Evolutionary conservation across 2,888 invertebrate species (phyloP).

Genomic region (Lasius platythorax): DNA sequence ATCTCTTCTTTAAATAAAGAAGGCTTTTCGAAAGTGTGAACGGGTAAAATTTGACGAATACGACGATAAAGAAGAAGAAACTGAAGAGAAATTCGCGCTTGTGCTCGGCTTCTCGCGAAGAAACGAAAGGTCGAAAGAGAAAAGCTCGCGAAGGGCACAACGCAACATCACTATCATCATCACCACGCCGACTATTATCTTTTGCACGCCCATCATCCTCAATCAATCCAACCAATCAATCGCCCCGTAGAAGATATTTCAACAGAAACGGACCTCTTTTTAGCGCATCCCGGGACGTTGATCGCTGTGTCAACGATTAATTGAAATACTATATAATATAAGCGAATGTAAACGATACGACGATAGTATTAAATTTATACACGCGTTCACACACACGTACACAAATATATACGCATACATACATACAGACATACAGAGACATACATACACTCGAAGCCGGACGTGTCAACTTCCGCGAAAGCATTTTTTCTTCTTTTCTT

Average conservation of each 20-base stretch:
- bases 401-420: neutral
- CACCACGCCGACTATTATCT: constrained; percentile 26
- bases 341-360: constrained; percentile 78
- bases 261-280: constrained; percentile 74
- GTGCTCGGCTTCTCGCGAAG: constrained; percentile 21
- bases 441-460: constrained; percentile 73
- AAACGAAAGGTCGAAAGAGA: neutral
- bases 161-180: constrained; percentile 14
- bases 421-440: neutral
- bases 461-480: constrained; percentile 80
- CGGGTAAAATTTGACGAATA: constrained; percentile 13
- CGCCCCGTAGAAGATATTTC: constrained; percentile 64
- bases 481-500: constrained; percentile 68
- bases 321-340: constrained; percentile 73
- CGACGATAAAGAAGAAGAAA: neutral
- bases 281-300: constrained; percentile 80
- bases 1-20: constrained; percentile 1
- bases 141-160: constrained; percentile 19
- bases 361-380: constrained; percentile 84
- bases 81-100: constrained; percentile 40
- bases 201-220: constrained; percentile 48
- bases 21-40: neutral
- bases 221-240: constrained; percentile 31
- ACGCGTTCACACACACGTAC: constrained; percentile 65
- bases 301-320: constrained; percentile 78